Percentiles rank a stretch among this genome's conserved stretches.
Conservation (phyloP, 2,888 invertebrate genomes). For the Crocallis elinguaria region DNA sequence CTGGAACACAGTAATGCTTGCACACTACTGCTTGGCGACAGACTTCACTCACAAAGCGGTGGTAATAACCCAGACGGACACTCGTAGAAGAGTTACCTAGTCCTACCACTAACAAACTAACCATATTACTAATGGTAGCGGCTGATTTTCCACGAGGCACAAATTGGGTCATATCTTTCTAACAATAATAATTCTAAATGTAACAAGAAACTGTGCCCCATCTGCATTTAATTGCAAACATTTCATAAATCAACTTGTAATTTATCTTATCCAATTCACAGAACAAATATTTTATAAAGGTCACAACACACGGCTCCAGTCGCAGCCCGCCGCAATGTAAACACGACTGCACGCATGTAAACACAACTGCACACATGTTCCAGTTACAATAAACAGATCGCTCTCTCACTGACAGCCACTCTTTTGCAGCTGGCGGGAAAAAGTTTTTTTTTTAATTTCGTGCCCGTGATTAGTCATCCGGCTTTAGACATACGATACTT, state of each 20-base stretch:
- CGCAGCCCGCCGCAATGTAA: constrained; percentile 18
- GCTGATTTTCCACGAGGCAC: neutral
- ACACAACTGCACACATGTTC: constrained; percentile 21
- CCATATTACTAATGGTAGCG: neutral
- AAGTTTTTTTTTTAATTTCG: constrained; percentile 7
- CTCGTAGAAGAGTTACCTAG: too few relatives aligned
- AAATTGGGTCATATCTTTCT: neutral
- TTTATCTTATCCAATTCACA: constrained; percentile 30
- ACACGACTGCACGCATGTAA: constrained; percentile 21
- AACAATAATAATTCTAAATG: constrained; percentile 2
- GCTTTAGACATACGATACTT: constrained; percentile 20
- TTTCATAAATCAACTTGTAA: constrained; percentile 37
- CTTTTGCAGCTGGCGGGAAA: constrained; percentile 24
- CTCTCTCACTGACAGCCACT: constrained; percentile 23
- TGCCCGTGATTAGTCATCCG: constrained; percentile 21
- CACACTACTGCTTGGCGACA: too few relatives aligned
- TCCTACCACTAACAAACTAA: too few relatives aligned
- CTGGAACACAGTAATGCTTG: too few relatives aligned
- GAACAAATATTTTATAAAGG: constrained; percentile 18
- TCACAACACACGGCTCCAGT: constrained; percentile 25
- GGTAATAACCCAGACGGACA: too few relatives aligned
- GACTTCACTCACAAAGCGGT: too few relatives aligned
- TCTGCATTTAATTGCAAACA: constrained; percentile 10
- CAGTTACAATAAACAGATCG: constrained; percentile 34
- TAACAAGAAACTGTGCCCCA: constrained; percentile 12